Conservation (phyloP, 2,113 vertebrate genomes). For the Seriola rivoliana region DNA sequence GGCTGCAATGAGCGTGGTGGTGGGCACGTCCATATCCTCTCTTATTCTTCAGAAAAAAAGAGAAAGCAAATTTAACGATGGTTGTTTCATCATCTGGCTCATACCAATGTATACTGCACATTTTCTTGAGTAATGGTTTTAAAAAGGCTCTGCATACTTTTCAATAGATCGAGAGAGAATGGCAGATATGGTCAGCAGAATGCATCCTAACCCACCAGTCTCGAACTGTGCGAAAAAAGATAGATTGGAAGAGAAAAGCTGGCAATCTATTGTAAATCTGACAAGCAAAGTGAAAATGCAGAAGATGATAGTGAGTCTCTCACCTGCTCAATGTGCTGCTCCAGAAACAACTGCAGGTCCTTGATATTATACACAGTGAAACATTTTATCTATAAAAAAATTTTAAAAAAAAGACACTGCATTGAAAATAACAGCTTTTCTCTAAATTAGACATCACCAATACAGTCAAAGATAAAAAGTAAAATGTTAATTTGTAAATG, state of each 20-base stretch:
- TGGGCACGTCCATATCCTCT: constrained; percentile 92
- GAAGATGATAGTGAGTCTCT: not conserved
- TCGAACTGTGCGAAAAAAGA: constrained; percentile 87
- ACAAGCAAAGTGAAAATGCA: not conserved
- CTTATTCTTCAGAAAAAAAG: constrained; percentile 84
- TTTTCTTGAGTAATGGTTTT: not conserved
- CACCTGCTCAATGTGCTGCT: constrained; percentile 91
- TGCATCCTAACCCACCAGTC: constrained; percentile 88
- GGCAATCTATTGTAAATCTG: not conserved
- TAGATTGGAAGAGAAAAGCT: not conserved
- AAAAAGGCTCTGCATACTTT: constrained; percentile 82
- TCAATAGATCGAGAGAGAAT: constrained; percentile 91
- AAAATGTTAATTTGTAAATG: not conserved
- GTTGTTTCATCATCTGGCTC: not conserved
- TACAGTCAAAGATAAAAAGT: not conserved
- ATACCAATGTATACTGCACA: not conserved
- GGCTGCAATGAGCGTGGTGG: constrained; percentile 90
- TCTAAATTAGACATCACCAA: not conserved
- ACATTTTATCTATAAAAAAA: constrained; percentile 83
- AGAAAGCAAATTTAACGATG: not conserved
- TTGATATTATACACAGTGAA: constrained; percentile 83
- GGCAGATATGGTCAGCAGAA: constrained; percentile 91
- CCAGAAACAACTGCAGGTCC: constrained; percentile 88
- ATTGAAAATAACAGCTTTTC: not conserved
- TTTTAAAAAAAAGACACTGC: not conserved